Evolutionary conservation across 2,797 vertebrate species (phyloP).

Genomic region (Scolopax rusticola): DNA sequence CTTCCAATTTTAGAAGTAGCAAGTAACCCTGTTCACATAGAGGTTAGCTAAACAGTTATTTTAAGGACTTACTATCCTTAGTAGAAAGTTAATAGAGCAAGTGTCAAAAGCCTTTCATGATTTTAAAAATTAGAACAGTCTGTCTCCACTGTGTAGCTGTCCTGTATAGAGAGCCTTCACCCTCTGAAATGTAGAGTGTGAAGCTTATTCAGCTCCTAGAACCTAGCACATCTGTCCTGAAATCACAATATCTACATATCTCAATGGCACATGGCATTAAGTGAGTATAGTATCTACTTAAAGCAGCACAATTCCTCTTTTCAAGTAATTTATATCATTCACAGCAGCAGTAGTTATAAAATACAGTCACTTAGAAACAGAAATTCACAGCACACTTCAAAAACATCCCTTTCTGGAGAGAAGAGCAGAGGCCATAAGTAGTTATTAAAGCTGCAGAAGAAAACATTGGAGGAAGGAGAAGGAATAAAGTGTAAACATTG

Average conservation of each 20-base stretch:
- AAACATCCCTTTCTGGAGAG: background rate
- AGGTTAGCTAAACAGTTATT: conserved; percentile 78
- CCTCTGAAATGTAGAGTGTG: conserved; percentile 29
- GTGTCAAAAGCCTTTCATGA: conserved; percentile 67
- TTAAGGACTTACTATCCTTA: conserved; percentile 72
- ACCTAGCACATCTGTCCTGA: conserved; percentile 11
- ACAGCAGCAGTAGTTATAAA: background rate
- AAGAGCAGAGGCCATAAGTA: background rate
- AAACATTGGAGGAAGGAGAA: background rate
- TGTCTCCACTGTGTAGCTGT: conserved; percentile 46
- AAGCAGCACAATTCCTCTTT: background rate
- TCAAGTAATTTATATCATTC: background rate
- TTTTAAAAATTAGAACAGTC: conserved; percentile 64
- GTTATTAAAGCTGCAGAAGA: background rate
- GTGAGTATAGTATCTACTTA: background rate
- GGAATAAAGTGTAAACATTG: background rate
- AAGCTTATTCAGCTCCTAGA: conserved; percentile 40
- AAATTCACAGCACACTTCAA: background rate
- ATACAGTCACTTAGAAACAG: background rate
- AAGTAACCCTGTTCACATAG: conserved; percentile 55
- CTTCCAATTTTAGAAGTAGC: conserved; percentile 66
- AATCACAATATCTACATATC: background rate
- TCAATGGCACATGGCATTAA: background rate
- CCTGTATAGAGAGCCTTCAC: conserved; percentile 38
- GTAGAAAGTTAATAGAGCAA: conserved; percentile 70